Evolutionary conservation across 1,140 invertebrate species (phyloP), one percentile per base, ranked within the genome.

Genomic region (Plectrocnemia conspersa): DNA sequence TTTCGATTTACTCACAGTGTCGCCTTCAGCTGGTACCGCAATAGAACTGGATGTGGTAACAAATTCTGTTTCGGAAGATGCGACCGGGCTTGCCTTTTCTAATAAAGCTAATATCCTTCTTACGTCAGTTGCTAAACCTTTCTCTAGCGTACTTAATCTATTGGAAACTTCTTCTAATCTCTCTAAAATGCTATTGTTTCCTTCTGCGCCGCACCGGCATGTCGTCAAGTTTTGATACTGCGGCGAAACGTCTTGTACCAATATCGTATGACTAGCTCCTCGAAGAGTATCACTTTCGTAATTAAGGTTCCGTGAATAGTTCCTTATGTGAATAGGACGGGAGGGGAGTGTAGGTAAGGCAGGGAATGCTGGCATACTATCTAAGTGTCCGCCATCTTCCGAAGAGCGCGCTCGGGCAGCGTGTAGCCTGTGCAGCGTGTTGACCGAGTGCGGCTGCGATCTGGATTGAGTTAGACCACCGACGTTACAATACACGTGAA

Each of bases 101-200:
- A 87, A 68, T 53, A 88, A 65, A 21, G 76, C 75, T 61, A 86
- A 65, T 45, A 88, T 86, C 50, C 80, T 72, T 59, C 79, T 76
- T 52, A 86, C 79, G 58, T 88, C 84, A 1, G 77, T 74, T 1
- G 80, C 79, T 59, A 87, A 77, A 2, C 82, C 79, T 25, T 76
- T 74, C 61, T 88, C 84, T 49, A 88, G 65, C 7, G 78, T 74
- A 6, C 76, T 72, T 18, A 84, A 76, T 57, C 80, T 79, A 54
- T 77, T 76, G 55, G 79, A 78, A 16, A 88, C 67, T 54, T 82
- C 79, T 54, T 86, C 84, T 64, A 88, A 77, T 63, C 83, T 64
- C 23, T 71, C 69, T 49, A 74, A 54, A 16, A 75, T 54, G 15
- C 36, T 46, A 72, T 66, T 16, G 65, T 68, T 33, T 64, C 66